Base-by-base conservation (phyloP, 2,797 vertebrate genomes). In the Hipposideros larvatus region DNA sequence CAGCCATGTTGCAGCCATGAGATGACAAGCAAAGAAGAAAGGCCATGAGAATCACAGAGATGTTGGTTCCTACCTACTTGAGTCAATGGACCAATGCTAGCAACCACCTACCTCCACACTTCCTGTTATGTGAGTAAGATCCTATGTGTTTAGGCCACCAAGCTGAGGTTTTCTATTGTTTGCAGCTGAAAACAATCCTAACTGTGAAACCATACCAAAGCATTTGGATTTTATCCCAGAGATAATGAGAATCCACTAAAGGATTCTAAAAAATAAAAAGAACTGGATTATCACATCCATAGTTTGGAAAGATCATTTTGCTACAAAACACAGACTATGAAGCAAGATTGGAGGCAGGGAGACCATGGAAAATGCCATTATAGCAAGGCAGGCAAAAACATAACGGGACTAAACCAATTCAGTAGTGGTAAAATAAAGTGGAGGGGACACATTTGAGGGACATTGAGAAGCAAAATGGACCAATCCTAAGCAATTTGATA, bases 191-290 rank as follows among this genome's bases (percentile, higher is more conserved):
- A 91, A 73, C 31, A 75, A 43, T 24, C 5, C 26, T 84, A 86
- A 83, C 16, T 85, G n/a, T 59, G 85, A 92, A 90, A 68, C 1
- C 26, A 74, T 1, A 86, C 5, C 55, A 66, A 88, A 55, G 7
- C n/a, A n/a, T 78, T 68, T 83, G 53, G 15, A 70, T 94, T 74
- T 95, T n/a, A 70, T 65, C 59, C 57, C 46, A 34, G 87, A 86
- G 28, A 91, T 59, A 65, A 37, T 74, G 59, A 80, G 2, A 66
- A 95, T 79, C 31, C 46, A 84, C 34, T 77, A n/a, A 87, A n/a
- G 24, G 2, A 43, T 34, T 59, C 70, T 59, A 51, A 68, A 74
- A n/a, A 48, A 4, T 90, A 86, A 65, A 65, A 86, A 28, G 9
- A 53, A 74, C 11, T 59, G 16, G 46, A 55, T 74, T 10, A 66